phyloP scores from a whole-genome alignment of 92 coral and sea anemone species.

The Epizoanthus rinbou region DNA sequence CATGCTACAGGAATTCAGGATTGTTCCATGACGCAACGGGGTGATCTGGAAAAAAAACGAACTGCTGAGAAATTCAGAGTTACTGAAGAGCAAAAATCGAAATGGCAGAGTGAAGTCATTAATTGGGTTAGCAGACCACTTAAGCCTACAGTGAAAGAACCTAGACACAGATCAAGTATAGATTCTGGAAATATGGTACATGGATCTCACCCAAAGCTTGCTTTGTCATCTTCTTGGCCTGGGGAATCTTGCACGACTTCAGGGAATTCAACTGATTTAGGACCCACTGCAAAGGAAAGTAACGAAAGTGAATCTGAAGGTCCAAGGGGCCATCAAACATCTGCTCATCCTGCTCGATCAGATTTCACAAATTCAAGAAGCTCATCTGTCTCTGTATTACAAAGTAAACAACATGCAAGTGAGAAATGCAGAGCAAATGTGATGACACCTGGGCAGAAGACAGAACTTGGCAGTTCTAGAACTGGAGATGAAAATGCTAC shows the following conservation, averaged over 20 bases:
- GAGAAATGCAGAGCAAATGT: not conserved
- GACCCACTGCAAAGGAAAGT: not conserved
- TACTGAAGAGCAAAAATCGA: conserved; percentile 1
- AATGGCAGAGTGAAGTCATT: conserved; percentile 15
- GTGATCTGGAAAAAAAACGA: not conserved
- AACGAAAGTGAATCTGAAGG: not conserved
- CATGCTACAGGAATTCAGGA: conserved; percentile 2
- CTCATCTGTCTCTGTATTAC: too few relatives aligned
- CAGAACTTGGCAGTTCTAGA: not conserved
- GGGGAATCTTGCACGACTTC: not conserved
- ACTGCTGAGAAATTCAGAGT: not conserved
- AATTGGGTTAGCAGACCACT: conserved; percentile 20
- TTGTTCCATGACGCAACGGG: too few relatives aligned
- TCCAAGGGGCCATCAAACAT: not conserved
- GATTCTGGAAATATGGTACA: not conserved
- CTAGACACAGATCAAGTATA: not conserved
- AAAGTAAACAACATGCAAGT: not conserved
- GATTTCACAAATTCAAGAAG: not conserved
- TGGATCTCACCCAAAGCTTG: conserved; percentile 21
- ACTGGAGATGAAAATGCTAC: not conserved
- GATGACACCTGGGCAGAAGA: not conserved
- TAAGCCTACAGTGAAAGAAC: not conserved
- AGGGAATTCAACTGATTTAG: not conserved
- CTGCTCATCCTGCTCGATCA: not conserved
- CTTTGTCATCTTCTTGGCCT: conserved; percentile 28